Conservation (phyloP, 2,113 vertebrate species). For the Limanda limanda region DNA sequence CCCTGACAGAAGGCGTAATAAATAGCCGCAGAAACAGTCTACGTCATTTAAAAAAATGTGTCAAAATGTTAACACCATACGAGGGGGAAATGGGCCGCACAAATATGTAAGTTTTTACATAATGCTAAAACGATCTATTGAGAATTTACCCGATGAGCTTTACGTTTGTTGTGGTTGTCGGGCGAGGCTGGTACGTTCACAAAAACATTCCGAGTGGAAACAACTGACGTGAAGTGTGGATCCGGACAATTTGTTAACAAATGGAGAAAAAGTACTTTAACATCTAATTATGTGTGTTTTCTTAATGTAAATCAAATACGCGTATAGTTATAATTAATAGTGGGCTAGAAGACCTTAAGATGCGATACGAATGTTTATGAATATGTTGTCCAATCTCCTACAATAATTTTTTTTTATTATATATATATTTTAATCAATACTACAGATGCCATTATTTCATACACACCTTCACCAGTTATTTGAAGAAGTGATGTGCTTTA, state of each 20-base stretch:
- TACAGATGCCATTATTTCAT: no score
- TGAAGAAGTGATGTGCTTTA: no score
- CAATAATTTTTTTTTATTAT: neutral
- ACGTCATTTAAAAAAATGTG: neutral
- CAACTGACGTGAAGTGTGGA: neutral
- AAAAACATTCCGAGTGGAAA: constrained; percentile 73
- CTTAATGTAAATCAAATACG: no score
- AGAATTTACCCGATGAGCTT: constrained; percentile 30
- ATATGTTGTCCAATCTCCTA: neutral
- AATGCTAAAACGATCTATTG: neutral
- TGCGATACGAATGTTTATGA: no score
- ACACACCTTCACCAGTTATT: no score
- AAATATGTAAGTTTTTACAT: accelerated
- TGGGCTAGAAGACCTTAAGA: no score
- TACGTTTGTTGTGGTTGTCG: neutral
- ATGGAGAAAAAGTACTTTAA: no score
- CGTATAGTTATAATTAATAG: no score
- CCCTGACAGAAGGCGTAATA: neutral
- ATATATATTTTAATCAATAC: neutral
- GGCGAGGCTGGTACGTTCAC: constrained; percentile 45
- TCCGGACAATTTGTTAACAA: neutral
- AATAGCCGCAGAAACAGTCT: neutral
- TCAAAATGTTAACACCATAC: neutral
- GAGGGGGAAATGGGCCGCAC: accelerated
- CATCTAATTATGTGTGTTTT: no score